Evolutionary conservation across 2,888 invertebrate genomes (phyloP), one percentile per base, ranked within the genome.

Genomic region (Pomacea canaliculata): DNA sequence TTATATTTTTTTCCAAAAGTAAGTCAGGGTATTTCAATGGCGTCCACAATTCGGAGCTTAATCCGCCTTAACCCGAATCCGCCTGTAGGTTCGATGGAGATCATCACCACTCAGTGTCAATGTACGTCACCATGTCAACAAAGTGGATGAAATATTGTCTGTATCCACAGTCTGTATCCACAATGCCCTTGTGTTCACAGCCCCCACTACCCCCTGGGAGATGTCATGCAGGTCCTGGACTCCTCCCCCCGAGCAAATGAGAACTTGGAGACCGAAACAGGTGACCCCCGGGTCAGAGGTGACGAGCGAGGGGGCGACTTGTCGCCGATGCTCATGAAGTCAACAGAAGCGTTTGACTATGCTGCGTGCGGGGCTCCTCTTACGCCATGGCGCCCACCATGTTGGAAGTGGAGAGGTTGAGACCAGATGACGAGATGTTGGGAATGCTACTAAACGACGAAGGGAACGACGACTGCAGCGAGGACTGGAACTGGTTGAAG

Each of bases 331-430:
- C 70, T 12, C 10, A 12, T 63, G 63, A 63, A 7, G 70, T 48
- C 46, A 68, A 10, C 23, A 46, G 19, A 69, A n/a, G 16, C 23
- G 37, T 56, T 56, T 56, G 51, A 56, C 51, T 56, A 56, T 56
- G 51, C 51, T 56, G 51, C 51, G 10, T 56, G 51, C 51, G 8
- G 51, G 51, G 63, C 63, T 18, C 46, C n/a, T 19, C 46, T 80
- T 72, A 80, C 60, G 80, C 80, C 80, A 80, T 80, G 56, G 89
- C 90, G 13, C 91, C 91, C 56, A 91, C 90, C 91, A 91, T 91
- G 84, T 88, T 90, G 85, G 89, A 86, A 78, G 89, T 89, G 73
- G 89, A 88, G 67, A 91, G 85, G 78, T 90, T 89, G 48, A 91
- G 84, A 65, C 90, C 89, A 83, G 91, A 89, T 46, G 92, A 92